A percentile compares a stretch with the other conserved stretches of the same genome.
Evolutionary conservation across 2,888 invertebrate genomes (phyloP).

Genomic region (Scaptomyza flava): DNA sequence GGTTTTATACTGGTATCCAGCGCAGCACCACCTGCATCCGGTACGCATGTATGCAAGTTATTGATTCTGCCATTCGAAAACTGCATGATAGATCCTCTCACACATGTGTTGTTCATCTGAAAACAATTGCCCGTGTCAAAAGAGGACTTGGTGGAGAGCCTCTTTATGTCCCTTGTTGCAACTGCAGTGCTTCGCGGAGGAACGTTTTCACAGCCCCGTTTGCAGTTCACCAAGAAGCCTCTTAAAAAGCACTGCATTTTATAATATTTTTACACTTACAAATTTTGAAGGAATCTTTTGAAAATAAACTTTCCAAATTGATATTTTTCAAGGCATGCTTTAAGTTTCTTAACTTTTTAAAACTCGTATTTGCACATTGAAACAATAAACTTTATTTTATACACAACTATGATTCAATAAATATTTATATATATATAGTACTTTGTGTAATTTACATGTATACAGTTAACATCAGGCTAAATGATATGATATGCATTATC

Average conservation of each 20-base stretch:
- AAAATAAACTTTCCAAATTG: neutral
- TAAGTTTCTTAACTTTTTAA: neutral
- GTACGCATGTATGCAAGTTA: conserved; percentile 37
- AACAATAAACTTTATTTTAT: conserved; percentile 74
- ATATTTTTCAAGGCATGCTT: neutral
- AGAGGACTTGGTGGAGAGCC: neutral
- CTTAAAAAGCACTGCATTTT: conserved; percentile 33
- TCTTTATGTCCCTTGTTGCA: neutral
- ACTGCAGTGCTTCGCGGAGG: neutral
- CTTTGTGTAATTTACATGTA: conserved; percentile 46
- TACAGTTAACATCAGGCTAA: conserved; percentile 35
- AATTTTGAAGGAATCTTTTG: conserved; percentile 13
- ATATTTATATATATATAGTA: conserved; percentile 43
- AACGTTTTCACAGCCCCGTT: neutral
- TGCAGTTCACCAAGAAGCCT: neutral
- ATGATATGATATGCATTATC: conserved; percentile 5
- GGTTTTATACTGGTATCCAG: conserved; percentile 91
- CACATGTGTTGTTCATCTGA: conserved; percentile 87
- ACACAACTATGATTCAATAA: conserved; percentile 62
- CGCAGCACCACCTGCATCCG: conserved; percentile 96
- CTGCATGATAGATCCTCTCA: conserved; percentile 86
- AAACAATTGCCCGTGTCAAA: conserved; percentile 87
- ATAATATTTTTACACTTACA: neutral
- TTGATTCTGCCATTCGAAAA: neutral
- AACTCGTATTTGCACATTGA: conserved; percentile 44